phyloP scores from a whole-genome alignment of 2,888 invertebrate genomes.

The Amaurobius ferox region DNA sequence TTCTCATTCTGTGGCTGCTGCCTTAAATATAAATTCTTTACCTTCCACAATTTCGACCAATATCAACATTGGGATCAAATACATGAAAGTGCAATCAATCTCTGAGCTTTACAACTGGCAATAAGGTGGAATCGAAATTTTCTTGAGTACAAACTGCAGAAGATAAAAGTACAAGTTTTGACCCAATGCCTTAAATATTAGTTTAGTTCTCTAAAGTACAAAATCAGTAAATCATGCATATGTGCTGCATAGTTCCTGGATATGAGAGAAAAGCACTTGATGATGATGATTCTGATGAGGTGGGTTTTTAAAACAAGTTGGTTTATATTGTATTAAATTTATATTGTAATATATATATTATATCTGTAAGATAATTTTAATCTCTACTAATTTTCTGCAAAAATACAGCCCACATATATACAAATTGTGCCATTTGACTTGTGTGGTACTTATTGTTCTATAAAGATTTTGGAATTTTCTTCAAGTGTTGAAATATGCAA shows the following conservation, averaged over 20 bases:
- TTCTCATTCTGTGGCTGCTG: background rate
- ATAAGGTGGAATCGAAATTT: background rate
- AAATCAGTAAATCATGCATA: conserved; percentile 39
- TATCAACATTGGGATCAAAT: too few species aligned
- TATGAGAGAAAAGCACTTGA: conserved; percentile 51
- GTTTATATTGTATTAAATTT: too few species aligned
- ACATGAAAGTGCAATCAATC: too few species aligned
- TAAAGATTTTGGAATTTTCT: too few species aligned
- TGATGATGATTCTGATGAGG: conserved; percentile 36
- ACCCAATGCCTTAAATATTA: background rate
- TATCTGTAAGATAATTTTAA: too few species aligned
- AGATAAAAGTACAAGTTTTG: background rate
- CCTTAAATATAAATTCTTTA: background rate
- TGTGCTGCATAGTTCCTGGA: conserved; percentile 63
- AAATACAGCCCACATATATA: too few species aligned
- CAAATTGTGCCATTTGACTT: too few species aligned
- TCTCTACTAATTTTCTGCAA: too few species aligned
- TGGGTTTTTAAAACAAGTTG: background rate
- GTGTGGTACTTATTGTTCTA: too few species aligned
- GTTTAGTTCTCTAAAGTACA: background rate
- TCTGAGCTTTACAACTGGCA: conserved; percentile 4
- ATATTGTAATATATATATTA: too few species aligned
- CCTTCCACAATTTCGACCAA: background rate
- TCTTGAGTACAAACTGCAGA: background rate
- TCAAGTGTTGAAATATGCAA: too few species aligned